Conservation (phyloP, 2,797 vertebrate species). For the Gymnopithys bicolor region DNA sequence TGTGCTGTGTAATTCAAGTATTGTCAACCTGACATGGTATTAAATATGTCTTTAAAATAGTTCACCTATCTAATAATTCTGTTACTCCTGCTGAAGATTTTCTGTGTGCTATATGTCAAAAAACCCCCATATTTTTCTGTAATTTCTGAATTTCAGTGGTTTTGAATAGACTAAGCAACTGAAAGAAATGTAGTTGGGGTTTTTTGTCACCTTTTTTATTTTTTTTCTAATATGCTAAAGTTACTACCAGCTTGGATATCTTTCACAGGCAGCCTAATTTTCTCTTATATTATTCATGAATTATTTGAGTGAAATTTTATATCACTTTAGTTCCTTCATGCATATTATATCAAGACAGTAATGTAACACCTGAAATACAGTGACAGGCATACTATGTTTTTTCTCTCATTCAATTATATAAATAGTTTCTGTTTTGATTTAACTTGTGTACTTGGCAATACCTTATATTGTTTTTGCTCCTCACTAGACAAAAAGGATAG, state of each 20-base stretch:
- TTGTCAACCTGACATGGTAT: neutral
- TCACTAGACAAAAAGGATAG: neutral
- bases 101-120: neutral
- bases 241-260: neutral
- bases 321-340: neutral
- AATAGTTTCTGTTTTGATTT: neutral
- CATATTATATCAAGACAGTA: neutral
- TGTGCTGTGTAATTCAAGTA: neutral
- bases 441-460: neutral
- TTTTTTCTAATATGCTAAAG: neutral
- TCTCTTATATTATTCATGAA: neutral
- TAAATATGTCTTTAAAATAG: neutral
- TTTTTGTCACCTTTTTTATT: neutral
- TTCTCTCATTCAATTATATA: neutral
- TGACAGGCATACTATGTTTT: neutral
- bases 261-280: neutral
- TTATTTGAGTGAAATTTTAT: slow-evolving; percentile 5
- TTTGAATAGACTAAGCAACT: neutral
- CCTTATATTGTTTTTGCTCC: neutral
- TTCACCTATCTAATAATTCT: neutral
- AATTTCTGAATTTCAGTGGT: neutral
- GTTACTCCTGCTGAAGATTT: neutral
- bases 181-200: neutral
- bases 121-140: rapidly evolving
- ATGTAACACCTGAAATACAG: neutral